These are phyloP conservation scores for Ladona fulva DNA, from an alignment of 1,140 invertebrate species.

Conservation along the genomic window DNA sequence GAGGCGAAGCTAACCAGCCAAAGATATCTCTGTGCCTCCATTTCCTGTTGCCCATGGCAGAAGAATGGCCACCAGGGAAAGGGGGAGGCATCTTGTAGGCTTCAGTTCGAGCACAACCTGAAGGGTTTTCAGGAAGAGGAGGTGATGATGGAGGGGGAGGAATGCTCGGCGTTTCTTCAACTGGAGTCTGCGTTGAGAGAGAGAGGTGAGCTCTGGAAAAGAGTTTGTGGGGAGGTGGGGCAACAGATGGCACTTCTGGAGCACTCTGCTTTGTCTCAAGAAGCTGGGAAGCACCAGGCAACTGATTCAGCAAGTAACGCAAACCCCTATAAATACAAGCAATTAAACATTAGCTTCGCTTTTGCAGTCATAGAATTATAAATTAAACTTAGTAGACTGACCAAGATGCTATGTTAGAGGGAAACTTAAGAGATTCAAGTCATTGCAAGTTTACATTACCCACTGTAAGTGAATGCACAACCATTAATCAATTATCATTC, in stretches of 20 bases:
- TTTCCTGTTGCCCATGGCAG: conserved; percentile 18
- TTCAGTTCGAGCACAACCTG: conserved; percentile 71
- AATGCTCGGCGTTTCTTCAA: not conserved
- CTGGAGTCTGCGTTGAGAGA: not conserved
- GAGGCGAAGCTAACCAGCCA: conserved; percentile 85
- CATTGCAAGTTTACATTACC: too few relatives aligned
- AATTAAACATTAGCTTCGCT: too few relatives aligned
- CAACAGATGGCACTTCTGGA: not conserved
- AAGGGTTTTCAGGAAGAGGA: conserved; percentile 42
- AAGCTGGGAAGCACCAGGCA: conserved; percentile 58
- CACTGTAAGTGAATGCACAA: too few relatives aligned
- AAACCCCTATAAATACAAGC: conserved; percentile 41
- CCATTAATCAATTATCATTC: too few relatives aligned
- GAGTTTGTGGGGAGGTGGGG: not conserved
- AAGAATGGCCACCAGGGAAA: not conserved
- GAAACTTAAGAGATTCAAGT: too few relatives aligned
- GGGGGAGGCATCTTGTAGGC: conserved; percentile 59
- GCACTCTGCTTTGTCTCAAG: not conserved
- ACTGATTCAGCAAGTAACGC: conserved; percentile 80
- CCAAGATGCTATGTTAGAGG: too few relatives aligned
- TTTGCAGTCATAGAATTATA: too few relatives aligned
- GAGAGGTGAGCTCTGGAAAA: not conserved
- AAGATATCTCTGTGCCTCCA: conserved; percentile 66
- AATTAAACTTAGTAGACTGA: too few relatives aligned
- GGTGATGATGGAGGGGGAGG: not conserved